phyloP scores from a whole-genome alignment of 1,140 invertebrate genomes.

The Camponotus pennsylvanicus region DNA sequence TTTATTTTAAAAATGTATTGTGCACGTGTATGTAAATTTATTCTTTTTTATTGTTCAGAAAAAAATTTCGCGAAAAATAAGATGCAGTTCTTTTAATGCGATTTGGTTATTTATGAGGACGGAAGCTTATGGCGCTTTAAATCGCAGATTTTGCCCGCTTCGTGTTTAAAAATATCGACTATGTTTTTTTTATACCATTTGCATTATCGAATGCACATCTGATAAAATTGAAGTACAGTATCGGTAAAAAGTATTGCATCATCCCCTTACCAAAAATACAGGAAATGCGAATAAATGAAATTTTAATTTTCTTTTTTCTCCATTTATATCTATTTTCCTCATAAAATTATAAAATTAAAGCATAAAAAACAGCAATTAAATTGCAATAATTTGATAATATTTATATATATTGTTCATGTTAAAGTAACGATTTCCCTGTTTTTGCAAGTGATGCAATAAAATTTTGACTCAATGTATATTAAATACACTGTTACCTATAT shows the following conservation, averaged over 20 bases:
- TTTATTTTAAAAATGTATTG: background rate
- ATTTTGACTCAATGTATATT: background rate
- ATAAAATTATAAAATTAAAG: no score
- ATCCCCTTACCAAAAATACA: no score
- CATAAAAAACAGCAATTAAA: no score
- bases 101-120: conserved; percentile 1
- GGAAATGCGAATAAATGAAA: no score
- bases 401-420: no score
- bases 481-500: conserved; percentile 46
- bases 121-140: background rate
- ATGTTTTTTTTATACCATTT: conserved; percentile 22
- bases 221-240: background rate
- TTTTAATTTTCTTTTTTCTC: no score
- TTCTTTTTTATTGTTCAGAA: background rate
- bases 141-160: background rate
- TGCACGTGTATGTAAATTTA: conserved; percentile 4
- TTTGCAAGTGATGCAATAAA: no score
- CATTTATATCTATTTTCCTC: no score
- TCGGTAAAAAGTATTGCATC: no score
- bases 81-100: background rate
- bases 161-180: conserved; percentile 14
- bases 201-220: background rate
- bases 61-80: background rate
- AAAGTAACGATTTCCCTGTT: no score
- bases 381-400: no score